Evolutionary conservation across 2,888 invertebrate genomes (phyloP).

Genomic region (Hypomecis punctinalis): DNA sequence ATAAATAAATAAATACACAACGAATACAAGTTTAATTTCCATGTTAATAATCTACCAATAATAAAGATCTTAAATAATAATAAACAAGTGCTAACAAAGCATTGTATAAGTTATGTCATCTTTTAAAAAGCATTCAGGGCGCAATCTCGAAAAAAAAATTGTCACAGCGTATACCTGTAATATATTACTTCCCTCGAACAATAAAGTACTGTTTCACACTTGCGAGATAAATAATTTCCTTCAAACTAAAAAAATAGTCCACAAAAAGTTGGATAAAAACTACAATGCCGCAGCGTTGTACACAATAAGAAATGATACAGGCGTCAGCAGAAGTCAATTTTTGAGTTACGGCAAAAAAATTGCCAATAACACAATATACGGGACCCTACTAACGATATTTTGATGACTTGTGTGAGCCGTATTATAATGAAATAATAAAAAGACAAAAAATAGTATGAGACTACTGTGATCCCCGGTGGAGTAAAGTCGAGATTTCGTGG

Average conservation of each 20-base stretch:
- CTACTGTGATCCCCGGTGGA: slow-evolving; percentile 53
- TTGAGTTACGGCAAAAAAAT: slow-evolving; percentile 79
- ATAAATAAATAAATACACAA: neutral
- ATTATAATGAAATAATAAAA: slow-evolving; percentile 76
- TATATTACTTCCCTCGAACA: slow-evolving; percentile 29
- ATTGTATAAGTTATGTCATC: slow-evolving; percentile 9
- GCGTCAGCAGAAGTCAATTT: slow-evolving; percentile 55
- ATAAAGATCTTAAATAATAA: slow-evolving; percentile 8
- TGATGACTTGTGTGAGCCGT: slow-evolving; percentile 71
- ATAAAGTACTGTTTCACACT: slow-evolving; percentile 54
- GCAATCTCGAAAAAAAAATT: slow-evolving; percentile 46
- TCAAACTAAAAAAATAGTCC: neutral
- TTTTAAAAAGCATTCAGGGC: slow-evolving; percentile 34
- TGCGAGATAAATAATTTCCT: slow-evolving; percentile 5
- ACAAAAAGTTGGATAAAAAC: slow-evolving; percentile 29
- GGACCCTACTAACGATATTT: slow-evolving; percentile 75
- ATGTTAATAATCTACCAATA: neutral
- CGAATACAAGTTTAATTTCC: too few species aligned
- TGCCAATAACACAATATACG: slow-evolving; percentile 71
- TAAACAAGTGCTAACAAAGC: slow-evolving; percentile 9
- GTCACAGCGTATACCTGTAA: slow-evolving; percentile 33
- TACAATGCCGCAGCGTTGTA: slow-evolving; percentile 44
- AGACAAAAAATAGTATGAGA: slow-evolving; percentile 58
- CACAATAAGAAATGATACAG: slow-evolving; percentile 61
- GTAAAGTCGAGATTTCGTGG: slow-evolving; percentile 38